Evolutionary conservation across 1,140 invertebrate species (phyloP).

Genomic region (Microplitis demolitor): DNA sequence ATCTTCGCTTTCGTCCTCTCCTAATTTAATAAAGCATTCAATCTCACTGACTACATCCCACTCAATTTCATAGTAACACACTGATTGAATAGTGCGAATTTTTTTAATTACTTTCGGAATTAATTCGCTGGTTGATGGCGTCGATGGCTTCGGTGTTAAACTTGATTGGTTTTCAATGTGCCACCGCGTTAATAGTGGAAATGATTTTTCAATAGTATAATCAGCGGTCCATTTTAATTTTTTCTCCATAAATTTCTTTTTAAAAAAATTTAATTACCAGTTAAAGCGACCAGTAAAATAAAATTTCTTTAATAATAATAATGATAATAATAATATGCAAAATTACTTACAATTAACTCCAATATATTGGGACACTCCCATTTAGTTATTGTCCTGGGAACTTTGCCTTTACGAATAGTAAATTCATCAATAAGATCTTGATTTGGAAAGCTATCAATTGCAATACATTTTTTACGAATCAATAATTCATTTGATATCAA

Average conservation of each 20-base stretch:
- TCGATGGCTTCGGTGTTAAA: conserved; percentile 33
- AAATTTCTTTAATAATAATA: neutral
- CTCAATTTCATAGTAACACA: conserved; percentile 73
- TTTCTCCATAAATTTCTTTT: conserved; percentile 68
- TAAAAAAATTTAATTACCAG: conserved; percentile 11
- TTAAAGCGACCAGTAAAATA: neutral
- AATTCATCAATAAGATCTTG: conserved; percentile 79
- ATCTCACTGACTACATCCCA: conserved; percentile 65
- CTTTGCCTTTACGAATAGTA: conserved; percentile 61
- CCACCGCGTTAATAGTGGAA: conserved; percentile 78
- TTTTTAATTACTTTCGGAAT: conserved; percentile 66
- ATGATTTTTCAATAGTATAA: conserved; percentile 78
- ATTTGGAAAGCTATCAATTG: conserved; percentile 70
- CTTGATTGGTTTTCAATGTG: conserved; percentile 61
- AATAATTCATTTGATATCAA: conserved; percentile 71
- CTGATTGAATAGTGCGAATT: conserved; percentile 66
- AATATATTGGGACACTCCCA: conserved; percentile 72
- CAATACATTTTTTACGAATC: conserved; percentile 72
- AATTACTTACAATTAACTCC: conserved; percentile 67
- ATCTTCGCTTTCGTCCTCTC: conserved; percentile 44
- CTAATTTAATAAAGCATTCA: conserved; percentile 63
- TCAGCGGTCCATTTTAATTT: conserved; percentile 76
- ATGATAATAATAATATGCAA: neutral
- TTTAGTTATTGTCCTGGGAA: conserved; percentile 58
- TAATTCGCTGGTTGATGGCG: conserved; percentile 42